These are phyloP conservation scores for Anas platyrhynchos DNA, from an alignment of 2,113 vertebrate genomes.

Conservation along the genomic window DNA sequence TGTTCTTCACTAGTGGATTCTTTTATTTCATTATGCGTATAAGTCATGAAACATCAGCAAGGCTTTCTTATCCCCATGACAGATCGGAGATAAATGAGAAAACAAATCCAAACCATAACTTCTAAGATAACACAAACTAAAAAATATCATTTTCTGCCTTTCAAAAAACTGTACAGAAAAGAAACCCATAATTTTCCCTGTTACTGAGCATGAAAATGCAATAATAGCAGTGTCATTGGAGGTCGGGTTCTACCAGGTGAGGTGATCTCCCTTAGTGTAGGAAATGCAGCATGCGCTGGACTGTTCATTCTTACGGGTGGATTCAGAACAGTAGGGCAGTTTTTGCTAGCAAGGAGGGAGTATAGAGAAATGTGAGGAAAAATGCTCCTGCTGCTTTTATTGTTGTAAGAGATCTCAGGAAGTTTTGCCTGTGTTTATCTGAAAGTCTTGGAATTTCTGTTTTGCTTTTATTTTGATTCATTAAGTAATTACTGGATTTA, in stretches of 20 bases:
- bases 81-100: neutral
- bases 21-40: neutral
- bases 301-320: neutral
- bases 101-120: neutral
- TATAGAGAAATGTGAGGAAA: neutral
- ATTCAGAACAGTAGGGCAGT: neutral
- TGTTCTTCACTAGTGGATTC: neutral
- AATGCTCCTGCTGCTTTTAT: neutral
- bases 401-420: neutral
- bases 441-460: neutral
- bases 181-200: neutral
- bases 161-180: neutral
- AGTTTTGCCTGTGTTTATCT: neutral
- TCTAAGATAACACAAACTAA: neutral
- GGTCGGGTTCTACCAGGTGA: neutral
- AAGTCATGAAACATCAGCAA: neutral
- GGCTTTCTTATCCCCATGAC: accelerated
- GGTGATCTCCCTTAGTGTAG: neutral
- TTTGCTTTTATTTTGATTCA: neutral
- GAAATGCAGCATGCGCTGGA: neutral
- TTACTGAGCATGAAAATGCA: neutral
- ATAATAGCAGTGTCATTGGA: accelerated
- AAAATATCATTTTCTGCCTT: neutral
- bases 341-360: neutral
- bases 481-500: neutral